Evolutionary conservation across 2,113 vertebrate genomes (phyloP).

Genomic region (Salminus brasiliensis): DNA sequence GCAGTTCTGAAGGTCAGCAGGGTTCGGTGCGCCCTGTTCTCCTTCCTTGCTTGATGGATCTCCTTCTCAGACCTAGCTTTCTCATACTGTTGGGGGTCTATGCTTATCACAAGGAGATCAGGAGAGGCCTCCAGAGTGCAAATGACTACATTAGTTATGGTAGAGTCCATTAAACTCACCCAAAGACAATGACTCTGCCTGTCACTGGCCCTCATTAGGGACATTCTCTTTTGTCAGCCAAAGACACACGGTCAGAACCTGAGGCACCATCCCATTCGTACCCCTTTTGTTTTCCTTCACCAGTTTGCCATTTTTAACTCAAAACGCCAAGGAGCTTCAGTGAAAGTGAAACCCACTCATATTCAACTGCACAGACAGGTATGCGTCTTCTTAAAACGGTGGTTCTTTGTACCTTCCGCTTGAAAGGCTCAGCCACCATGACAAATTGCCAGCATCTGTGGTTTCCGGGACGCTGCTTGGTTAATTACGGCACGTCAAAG

Average conservation of each 20-base stretch:
- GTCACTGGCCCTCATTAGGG: slow-evolving; percentile 7
- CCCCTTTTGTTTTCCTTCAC: neutral
- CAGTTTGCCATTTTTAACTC: neutral
- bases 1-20: slow-evolving; percentile 44
- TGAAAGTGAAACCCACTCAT: neutral
- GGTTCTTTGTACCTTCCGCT: neutral
- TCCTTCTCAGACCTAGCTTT: slow-evolving; percentile 28
- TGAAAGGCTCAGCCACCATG: slow-evolving; percentile 1
- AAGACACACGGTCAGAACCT: neutral
- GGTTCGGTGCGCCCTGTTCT: slow-evolving; percentile 3
- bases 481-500: slow-evolving; percentile 59
- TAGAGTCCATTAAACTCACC: slow-evolving; percentile 49
- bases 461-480: slow-evolving; percentile 44
- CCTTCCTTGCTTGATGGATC: slow-evolving; percentile 31
- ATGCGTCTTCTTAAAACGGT: neutral
- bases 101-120: slow-evolving; percentile 44
- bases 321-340: neutral
- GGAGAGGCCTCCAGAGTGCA: slow-evolving; percentile 34
- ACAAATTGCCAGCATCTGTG: slow-evolving; percentile 28
- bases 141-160: slow-evolving; percentile 48
- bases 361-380: neutral
- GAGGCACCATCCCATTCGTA: no score
- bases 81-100: slow-evolving; percentile 15
- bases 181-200: slow-evolving; percentile 13
- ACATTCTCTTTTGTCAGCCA: neutral